Evolutionary conservation across 2,797 vertebrate genomes (phyloP), one percentile per base, ranked within the genome.

Genomic region (Staurois parvus): DNA sequence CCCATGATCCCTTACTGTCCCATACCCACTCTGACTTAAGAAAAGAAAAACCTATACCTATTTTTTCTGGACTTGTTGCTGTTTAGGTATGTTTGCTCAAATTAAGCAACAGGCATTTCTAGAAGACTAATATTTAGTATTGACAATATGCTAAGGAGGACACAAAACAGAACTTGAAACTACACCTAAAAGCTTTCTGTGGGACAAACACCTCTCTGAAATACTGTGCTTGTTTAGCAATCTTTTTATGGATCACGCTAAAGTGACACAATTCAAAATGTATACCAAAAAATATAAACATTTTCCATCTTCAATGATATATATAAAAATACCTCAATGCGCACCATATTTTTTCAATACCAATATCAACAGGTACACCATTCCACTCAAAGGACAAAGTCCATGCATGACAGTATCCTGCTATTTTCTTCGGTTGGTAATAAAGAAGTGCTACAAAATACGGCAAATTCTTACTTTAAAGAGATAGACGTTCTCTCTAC

Each of bases 251-350:
- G 7, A n/a, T n/a, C 13, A 10, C 24, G 1, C 6, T 70, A 9
- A 34, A 34, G 21, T 9, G 30, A 72, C 69, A 70, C 9, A 40
- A 26, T 24, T 59, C 21, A 24, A 72, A 40, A 34, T 37, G 8
- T 40, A 40, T 40, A 37, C 37, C 10, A 72, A 72, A n/a, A 70
- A 64, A 64, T 66, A 77, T 40, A 17, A 77, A 64, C 24, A 34
- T 26, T 42, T 66, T 32, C 32, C 15, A 66, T 66, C 37, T 37
- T 40, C 34, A 66, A 4, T 28, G 9, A 77, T 66, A 37, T 37
- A 37, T n/a, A 64, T 26, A 77, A 77, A 77, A 76, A 66, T 26
- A 56, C 26, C 24, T n/a, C 11, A 12, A 56, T 76, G 2, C 13
- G 19, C 73, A 24, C 29, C 45, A 56, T 52, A 32, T 24, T 40